These are phyloP conservation scores for Accipiter superciliosus DNA, from an alignment of 2,797 vertebrate species.

Conservation along the genomic window DNA sequence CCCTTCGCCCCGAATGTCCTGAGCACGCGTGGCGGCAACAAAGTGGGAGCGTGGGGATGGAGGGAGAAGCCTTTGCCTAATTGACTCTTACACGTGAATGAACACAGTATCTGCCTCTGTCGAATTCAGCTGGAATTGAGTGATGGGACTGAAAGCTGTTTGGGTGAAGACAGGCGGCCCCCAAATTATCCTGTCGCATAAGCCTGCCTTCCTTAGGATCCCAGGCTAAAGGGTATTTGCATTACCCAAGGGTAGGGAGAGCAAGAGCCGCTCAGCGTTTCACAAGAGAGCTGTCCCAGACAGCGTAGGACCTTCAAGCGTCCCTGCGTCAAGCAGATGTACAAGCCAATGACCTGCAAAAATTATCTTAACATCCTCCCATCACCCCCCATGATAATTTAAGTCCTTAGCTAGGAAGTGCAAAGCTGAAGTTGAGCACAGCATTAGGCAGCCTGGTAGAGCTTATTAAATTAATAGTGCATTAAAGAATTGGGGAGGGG, in stretches of 20 bases:
- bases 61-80: not conserved
- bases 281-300: not conserved
- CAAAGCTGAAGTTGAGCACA: not conserved
- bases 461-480: constrained; percentile 47
- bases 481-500: constrained; percentile 16
- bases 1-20: not conserved
- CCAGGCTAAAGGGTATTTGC: not conserved
- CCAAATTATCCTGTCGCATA: not conserved
- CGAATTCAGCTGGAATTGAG: not conserved
- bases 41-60: not conserved
- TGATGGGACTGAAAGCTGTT: not conserved
- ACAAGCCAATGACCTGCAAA: not conserved
- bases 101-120: not conserved
- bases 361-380: not conserved
- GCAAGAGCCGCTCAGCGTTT: not conserved
- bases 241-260: not conserved
- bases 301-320: not conserved
- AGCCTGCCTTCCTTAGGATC: not conserved
- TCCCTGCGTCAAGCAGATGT: not conserved
- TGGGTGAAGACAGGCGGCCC: not conserved
- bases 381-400: not conserved
- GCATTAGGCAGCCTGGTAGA: not conserved
- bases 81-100: not conserved
- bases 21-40: fast-evolving
- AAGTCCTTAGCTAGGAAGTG: not conserved